Evolutionary conservation across 2,888 invertebrate species (phyloP), one percentile per base, ranked within the genome.

Genomic region (Therioaphis trifolii): DNA sequence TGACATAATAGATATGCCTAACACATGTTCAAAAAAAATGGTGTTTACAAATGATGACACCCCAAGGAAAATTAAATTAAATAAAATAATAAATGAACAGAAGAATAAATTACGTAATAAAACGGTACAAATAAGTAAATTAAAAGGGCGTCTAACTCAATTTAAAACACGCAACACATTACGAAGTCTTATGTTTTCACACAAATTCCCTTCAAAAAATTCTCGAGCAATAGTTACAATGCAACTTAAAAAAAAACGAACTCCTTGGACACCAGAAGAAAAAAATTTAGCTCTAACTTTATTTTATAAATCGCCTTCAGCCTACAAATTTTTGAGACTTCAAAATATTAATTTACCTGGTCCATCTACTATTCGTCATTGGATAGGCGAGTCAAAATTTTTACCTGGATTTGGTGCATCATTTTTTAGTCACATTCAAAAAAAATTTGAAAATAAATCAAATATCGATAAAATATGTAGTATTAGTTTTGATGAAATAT

Each of bases 221-320:
- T 27, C 29, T 4, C 27, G 29, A 24, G 49, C 49, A 15, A 27
- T 71, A 9, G 71, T 71, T 12, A 71, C 24, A 27, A 71, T 71
- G 71, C 49, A 71, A 27, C 15, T 49, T 14, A 71, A n/a, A 49
- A 71, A 49, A 15, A 71, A 49, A 18, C 9, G 24, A 18, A 7
- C 15, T 11, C 15, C 71, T 21, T 49, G 49, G 18, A 71, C 71
- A 49, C 18, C 12, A 46, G 49, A 46, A 46, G 49, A 71, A 71
- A 71, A 14, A 71, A 71, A 71, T 49, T 12, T 71, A n/a, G 71
- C 71, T 71, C 49, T 71, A n/a, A 71, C 46, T 29, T 49, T 71
- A 4, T 71, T 71, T 18, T 49, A 49, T 40, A 69, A 69, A 69
- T 69, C 69, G 21, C 69, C 21, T 46, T n/a, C 43, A 24, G 27